Percentiles rank a stretch among this genome's conserved stretches.
Evolutionary conservation across 2,797 vertebrate genomes (phyloP).

Genomic region (Gephyroberyx darwinii): DNA sequence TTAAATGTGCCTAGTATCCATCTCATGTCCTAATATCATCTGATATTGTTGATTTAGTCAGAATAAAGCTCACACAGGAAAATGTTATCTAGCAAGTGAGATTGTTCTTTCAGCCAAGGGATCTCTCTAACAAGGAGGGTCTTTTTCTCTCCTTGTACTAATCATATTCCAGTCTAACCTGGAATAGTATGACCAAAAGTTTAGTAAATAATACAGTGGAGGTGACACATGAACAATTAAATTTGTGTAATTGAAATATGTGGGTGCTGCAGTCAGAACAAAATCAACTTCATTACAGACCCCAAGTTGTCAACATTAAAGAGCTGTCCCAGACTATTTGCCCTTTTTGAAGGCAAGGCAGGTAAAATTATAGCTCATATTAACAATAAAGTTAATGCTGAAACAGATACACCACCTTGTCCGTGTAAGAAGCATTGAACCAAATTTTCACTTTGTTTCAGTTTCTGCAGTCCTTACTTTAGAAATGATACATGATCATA

Average conservation of each 20-base stretch:
- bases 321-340: neutral
- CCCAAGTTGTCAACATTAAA: neutral
- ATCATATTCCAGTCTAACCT: neutral
- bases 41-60: constrained; percentile 6
- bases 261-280: neutral
- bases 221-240: too few relatives aligned
- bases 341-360: neutral
- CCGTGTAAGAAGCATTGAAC: constrained; percentile 10
- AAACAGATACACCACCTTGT: neutral
- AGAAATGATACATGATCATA: constrained; percentile 9
- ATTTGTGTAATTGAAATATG: neutral
- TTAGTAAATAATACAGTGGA: neutral
- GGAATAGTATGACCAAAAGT: neutral
- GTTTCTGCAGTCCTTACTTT: constrained; percentile 23
- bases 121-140: neutral
- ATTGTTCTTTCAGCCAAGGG: constrained; percentile 1
- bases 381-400: neutral
- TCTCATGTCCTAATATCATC: constrained; percentile 31
- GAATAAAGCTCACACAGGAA: neutral
- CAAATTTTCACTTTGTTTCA: constrained; percentile 16
- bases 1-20: constrained; percentile 29
- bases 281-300: neutral
- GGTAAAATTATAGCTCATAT: neutral
- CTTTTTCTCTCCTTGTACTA: neutral
- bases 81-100: constrained; percentile 3